phyloP scores from a whole-genome alignment of 2,113 vertebrate genomes.

The Acanthisitta chloris region DNA sequence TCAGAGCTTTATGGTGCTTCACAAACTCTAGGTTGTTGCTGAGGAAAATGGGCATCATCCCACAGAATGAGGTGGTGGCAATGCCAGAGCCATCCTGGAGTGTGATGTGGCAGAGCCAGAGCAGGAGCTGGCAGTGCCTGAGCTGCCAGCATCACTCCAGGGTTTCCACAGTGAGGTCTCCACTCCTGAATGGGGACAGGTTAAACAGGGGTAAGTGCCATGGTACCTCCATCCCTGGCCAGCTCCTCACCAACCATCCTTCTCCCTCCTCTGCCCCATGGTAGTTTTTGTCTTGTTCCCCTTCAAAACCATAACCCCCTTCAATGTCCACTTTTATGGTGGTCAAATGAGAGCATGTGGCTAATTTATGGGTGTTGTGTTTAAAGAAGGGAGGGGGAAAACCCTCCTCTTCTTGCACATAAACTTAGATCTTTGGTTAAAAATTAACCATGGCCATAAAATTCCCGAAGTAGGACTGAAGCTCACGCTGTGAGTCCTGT shows the following conservation, averaged over 20 bases:
- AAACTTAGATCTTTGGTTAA: neutral
- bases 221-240: neutral
- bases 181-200: neutral
- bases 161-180: neutral
- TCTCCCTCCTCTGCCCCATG: neutral
- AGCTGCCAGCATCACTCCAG: neutral
- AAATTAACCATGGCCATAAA: neutral
- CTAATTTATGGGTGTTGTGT: neutral
- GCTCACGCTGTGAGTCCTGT: neutral
- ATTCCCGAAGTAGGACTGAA: accelerated
- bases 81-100: neutral
- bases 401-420: neutral
- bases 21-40: accelerated
- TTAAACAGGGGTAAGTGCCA: accelerated
- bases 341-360: neutral
- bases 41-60: neutral
- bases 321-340: neutral
- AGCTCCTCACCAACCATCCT: neutral
- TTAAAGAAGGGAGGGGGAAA: neutral
- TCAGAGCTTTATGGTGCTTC: neutral
- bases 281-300: neutral
- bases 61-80: accelerated
- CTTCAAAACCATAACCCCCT: neutral
- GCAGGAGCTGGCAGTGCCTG: accelerated
- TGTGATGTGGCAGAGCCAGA: neutral